Conservation (phyloP, 1,140 invertebrate species). For the Philopotamus ludificatus region DNA sequence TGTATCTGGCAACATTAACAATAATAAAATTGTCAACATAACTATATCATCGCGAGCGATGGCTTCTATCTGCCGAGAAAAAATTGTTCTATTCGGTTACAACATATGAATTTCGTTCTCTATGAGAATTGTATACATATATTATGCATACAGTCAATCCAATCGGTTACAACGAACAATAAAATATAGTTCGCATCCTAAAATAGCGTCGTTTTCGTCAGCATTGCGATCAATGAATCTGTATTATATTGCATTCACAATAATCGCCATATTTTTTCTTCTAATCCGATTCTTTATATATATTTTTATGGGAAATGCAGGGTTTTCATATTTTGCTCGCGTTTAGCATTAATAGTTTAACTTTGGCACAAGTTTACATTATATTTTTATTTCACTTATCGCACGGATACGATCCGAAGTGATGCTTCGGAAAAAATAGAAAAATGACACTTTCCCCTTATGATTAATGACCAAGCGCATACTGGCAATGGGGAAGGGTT, state of each 20-base stretch:
- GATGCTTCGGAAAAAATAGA: slow-evolving; percentile 5
- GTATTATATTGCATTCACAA: too few species aligned
- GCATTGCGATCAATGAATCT: too few species aligned
- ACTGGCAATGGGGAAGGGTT: slow-evolving; percentile 11
- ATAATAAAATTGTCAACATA: too few species aligned
- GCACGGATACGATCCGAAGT: slow-evolving; percentile 1
- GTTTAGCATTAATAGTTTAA: too few species aligned
- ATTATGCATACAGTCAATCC: not conserved
- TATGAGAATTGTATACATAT: not conserved
- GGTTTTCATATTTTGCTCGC: too few species aligned
- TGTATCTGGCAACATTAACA: too few species aligned
- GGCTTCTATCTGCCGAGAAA: not conserved
- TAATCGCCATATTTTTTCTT: too few species aligned
- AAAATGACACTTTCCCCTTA: slow-evolving; percentile 18
- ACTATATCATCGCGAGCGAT: not conserved
- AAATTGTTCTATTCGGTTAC: not conserved
- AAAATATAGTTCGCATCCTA: too few species aligned
- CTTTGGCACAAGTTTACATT: not conserved
- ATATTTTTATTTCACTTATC: not conserved
- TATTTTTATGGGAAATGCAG: too few species aligned
- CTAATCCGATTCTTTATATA: too few species aligned
- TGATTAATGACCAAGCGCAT: slow-evolving; percentile 18
- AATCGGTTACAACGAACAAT: too few species aligned
- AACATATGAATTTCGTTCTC: not conserved
- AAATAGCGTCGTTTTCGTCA: too few species aligned